A percentile compares a stretch with the other conserved stretches of the same genome.
Conservation (phyloP, 2,888 invertebrate species). For the Ornithoptera alexandrae region DNA sequence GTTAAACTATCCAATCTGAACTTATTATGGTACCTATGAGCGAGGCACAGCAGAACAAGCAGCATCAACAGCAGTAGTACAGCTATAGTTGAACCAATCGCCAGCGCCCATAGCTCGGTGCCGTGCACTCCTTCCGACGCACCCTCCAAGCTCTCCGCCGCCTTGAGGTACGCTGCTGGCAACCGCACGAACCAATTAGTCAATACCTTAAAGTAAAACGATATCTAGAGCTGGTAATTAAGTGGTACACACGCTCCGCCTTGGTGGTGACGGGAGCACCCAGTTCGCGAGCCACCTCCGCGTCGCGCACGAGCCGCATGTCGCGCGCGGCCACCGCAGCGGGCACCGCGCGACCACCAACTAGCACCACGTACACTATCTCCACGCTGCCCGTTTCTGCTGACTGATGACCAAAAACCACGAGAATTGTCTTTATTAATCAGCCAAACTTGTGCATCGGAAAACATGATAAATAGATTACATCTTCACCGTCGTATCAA, state of each 20-base stretch:
- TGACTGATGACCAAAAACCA: slow-evolving; percentile 43
- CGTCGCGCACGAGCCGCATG: slow-evolving; percentile 88
- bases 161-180: slow-evolving; percentile 84
- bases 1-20: background rate
- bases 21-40: slow-evolving; percentile 55
- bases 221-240: background rate
- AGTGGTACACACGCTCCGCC: slow-evolving; percentile 87
- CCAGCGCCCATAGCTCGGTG: slow-evolving; percentile 81
- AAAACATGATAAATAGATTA: no score
- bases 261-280: slow-evolving; percentile 89
- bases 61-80: slow-evolving; percentile 80
- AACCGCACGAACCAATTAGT: slow-evolving; percentile 1
- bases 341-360: slow-evolving; percentile 88
- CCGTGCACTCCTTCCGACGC: slow-evolving; percentile 67
- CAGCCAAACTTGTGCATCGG: no score
- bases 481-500: no score
- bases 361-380: slow-evolving; percentile 89
- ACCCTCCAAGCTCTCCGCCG: slow-evolving; percentile 81
- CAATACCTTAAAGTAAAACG: background rate
- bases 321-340: slow-evolving; percentile 90
- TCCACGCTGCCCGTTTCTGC: slow-evolving; percentile 80
- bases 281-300: slow-evolving; percentile 86
- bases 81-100: slow-evolving; percentile 81
- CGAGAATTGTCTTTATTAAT: no score
- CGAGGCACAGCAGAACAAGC: slow-evolving; percentile 70